Percentiles rank a stretch among this genome's conserved stretches.
Conservation (phyloP, 1,140 invertebrate species). For the Zophobas atratus region DNA sequence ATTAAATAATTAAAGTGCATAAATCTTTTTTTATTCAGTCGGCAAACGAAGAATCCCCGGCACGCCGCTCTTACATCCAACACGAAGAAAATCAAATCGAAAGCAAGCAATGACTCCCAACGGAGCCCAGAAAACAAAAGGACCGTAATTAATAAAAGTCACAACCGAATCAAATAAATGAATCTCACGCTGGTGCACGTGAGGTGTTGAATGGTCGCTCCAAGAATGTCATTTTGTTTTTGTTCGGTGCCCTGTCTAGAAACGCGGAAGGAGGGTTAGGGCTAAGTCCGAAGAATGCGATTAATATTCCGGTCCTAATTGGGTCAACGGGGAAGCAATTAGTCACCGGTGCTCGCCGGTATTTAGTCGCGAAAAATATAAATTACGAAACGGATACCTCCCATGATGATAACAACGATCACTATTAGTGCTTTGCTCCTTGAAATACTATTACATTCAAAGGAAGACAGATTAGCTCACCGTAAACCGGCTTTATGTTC, state of each 20-base stretch:
- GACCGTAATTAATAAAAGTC: constrained; percentile 53
- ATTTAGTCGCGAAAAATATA: constrained; percentile 26
- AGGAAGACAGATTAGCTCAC: constrained; percentile 46
- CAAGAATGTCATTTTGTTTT: constrained; percentile 41
- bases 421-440: constrained; percentile 42
- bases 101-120: constrained; percentile 39
- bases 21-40: constrained; percentile 18
- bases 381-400: constrained; percentile 38
- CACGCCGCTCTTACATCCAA: constrained; percentile 6
- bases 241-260: background rate
- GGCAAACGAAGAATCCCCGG: constrained; percentile 15
- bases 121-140: constrained; percentile 48
- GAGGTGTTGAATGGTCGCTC: constrained; percentile 32
- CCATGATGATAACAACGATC: constrained; percentile 42
- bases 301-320: constrained; percentile 16
- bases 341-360: background rate
- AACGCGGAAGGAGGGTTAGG: background rate
- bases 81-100: constrained; percentile 42
- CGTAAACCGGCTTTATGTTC: constrained; percentile 47
- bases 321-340: constrained; percentile 23
- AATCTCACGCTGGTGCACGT: constrained; percentile 51
- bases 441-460: constrained; percentile 45
- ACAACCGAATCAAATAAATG: constrained; percentile 48
- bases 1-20: constrained; percentile 29
- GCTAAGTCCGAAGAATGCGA: background rate